Evolutionary conservation across 2,797 vertebrate genomes (phyloP).

Genomic region (Oryzias sinensis): DNA sequence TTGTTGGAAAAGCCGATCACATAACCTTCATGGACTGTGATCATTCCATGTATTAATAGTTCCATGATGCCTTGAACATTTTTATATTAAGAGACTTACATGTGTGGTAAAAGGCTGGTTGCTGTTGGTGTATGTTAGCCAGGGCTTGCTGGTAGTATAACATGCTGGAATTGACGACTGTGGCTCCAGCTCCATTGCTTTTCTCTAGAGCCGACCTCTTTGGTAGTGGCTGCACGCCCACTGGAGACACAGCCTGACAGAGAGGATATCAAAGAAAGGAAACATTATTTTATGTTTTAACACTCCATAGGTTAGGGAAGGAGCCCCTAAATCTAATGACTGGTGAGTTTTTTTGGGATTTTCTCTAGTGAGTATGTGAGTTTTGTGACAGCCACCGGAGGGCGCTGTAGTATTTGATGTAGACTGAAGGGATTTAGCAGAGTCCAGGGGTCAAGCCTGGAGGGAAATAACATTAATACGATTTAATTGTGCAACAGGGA

Average conservation of each 20-base stretch:
- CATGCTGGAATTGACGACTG: constrained; percentile 92
- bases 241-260: constrained; percentile 84
- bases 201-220: constrained; percentile 94
- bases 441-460: constrained; percentile 45
- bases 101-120: constrained; percentile 89
- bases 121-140: constrained; percentile 96
- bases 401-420: constrained; percentile 38
- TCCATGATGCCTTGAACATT: background rate
- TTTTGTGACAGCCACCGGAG: constrained; percentile 55
- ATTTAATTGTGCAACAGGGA: constrained; percentile 39
- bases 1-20: background rate
- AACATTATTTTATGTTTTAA: background rate
- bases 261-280: constrained; percentile 18
- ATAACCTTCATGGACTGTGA: constrained; percentile 1
- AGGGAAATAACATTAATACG: constrained; percentile 35
- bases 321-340: background rate
- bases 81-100: constrained; percentile 79
- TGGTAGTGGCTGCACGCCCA: constrained; percentile 89
- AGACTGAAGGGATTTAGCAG: constrained; percentile 14
- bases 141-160: constrained; percentile 98
- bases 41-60: background rate
- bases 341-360: background rate
- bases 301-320: background rate
- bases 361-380: background rate
- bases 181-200: constrained; percentile 86